A percentile compares a stretch with the other conserved stretches of the same genome.
Conservation (phyloP, 37 sponge, comb jelly and placozoan genomes). For the Ephydatia muelleri region DNA sequence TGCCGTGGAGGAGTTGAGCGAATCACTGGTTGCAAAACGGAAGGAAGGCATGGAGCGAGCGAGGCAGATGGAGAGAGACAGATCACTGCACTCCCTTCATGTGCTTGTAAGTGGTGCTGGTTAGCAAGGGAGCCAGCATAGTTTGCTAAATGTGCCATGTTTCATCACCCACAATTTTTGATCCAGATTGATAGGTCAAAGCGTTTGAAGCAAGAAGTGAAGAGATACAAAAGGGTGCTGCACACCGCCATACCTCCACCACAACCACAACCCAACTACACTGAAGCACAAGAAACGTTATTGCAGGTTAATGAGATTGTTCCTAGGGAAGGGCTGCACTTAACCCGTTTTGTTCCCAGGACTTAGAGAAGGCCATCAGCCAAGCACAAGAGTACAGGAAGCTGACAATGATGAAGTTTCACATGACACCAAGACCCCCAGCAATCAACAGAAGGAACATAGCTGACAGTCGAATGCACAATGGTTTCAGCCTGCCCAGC, state of each 20-base stretch:
- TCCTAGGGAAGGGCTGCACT: too few relatives aligned
- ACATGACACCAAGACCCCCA: not conserved
- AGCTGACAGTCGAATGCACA: too few relatives aligned
- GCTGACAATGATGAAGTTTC: slow-evolving; percentile 3
- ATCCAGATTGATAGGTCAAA: not conserved
- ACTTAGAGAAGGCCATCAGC: slow-evolving; percentile 5
- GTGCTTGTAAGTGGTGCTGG: slow-evolving; percentile 1
- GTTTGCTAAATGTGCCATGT: not conserved
- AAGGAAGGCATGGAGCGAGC: slow-evolving; percentile 7
- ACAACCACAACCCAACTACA: not conserved
- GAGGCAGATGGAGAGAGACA: slow-evolving; percentile 8
- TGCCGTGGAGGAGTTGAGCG: not conserved
- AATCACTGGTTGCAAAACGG: not conserved
- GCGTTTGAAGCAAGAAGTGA: not conserved
- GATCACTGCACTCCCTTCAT: not conserved
- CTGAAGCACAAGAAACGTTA: not conserved
- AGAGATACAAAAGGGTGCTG: not conserved
- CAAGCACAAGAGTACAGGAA: slow-evolving; percentile 3
- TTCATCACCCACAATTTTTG: too few relatives aligned
- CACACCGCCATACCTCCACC: not conserved
- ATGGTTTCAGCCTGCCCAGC: too few relatives aligned
- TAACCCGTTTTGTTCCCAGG: slow-evolving; percentile 22
- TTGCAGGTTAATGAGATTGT: not conserved
- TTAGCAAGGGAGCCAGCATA: not conserved
- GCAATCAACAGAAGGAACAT: not conserved